Base-by-base conservation (phyloP, 2,888 invertebrate species). In the Congeria kusceri region DNA sequence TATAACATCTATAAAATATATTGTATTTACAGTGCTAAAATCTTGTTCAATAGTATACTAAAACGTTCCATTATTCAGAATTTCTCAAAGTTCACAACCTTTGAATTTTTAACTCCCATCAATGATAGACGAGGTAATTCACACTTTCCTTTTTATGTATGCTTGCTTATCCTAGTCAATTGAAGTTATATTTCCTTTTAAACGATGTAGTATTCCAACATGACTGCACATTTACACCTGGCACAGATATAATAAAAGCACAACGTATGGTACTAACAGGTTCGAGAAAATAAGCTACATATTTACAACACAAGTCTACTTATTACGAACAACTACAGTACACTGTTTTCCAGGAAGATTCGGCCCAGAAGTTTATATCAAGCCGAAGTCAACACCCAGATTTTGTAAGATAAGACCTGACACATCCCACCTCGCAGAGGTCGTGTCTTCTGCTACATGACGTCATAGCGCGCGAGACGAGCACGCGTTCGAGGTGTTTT, bases 361-460 rank as follows among this genome's bases (percentile, higher is more conserved):
- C 39, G 39, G 39, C 39, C 9, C 3, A 39, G 39, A 39, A 39
- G 70, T 71, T 71, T 72, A 68, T 76, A 80, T 71, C 75, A 28
- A 44, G n/a, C 39, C 47, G 77, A 74, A 82, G 82, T 81, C 78
- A 82, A 82, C 82, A 82, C 82, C 78, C 77, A 57, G 75, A 82
- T 82, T 44, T 61, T 69, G 74, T 67, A 57, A 44, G 77, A 78
- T 78, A 72, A 75, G 56, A 49, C 28, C 44, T 20, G 25, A 56
- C 67, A 72, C 71, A 63, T 46, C 67, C 49, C 44, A 25, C 53
- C 59, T 69, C 39, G 39, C 3, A 49, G 63, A 57, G 70, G 58
- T 61, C 75, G 67, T 75, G 75, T 71, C 68, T 69, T 78, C 58
- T 59, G 61, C 56, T 25, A 29, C 23, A 56, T 82, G 82, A 82